Evolutionary conservation across 1,140 invertebrate genomes (phyloP), one percentile per base, ranked within the genome.

Genomic region (Solen grandis): DNA sequence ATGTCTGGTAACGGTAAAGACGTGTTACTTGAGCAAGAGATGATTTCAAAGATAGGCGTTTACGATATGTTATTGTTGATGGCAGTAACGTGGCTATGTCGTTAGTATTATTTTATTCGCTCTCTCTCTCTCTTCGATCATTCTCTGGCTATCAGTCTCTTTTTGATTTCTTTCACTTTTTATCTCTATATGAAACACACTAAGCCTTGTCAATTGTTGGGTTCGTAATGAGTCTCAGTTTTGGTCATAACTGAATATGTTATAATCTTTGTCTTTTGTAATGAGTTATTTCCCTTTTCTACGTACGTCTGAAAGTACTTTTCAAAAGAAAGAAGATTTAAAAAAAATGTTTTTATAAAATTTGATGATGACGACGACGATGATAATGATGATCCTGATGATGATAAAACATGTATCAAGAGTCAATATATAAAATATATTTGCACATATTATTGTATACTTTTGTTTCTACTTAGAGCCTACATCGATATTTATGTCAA

Each of bases 11-110:
- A 33, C 16, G 2, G 29, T 55, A 3, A 55, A 31, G 38, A 22
- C 8, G 36, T 29, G 5, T 68, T 5, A 68, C 65, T 1, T 50
- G 33, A 50, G 65, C 65, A 4, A 50, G 46, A 33, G 1, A n/a
- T 27, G 65, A 52, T 4, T n/a, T 68, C 38, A 46, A 50, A 50
- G 52, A 25, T 8, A 36, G 35, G 14, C 27, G 81, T 5, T 92
- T 98, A 27, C 93, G 97, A 50, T 95, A 96, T 33, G 96, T 99
- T 76, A 97, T 99, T 52, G 97, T 99, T 69, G 98, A 99, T 93
- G 98, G 98, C 79, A 98, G 97, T 90, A 99, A 99, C 92, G 97
- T 99, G 35, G 98, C 98, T 35, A 97, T 99, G 96, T 97, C 94
- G 97, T 98, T 93, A 94, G 94, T 93, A 38, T 33, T n/a, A 50